A percentile compares a stretch with the other conserved stretches of the same genome.
phyloP scores from a whole-genome alignment of 2,797 vertebrate species.

The Channallabes apus region DNA sequence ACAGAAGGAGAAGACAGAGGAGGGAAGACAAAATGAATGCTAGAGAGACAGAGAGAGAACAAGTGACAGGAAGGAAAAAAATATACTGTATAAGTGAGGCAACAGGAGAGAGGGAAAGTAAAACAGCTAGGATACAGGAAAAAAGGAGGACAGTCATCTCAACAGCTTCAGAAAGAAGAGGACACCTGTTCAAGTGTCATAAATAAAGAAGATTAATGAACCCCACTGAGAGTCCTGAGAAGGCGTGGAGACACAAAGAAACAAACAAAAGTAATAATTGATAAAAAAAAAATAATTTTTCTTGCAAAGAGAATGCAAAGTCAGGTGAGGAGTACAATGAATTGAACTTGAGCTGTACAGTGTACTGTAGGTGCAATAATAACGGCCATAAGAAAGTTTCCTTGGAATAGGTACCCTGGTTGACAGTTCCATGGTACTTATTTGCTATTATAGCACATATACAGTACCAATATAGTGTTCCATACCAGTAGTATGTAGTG shows the following conservation, averaged over 20 bases:
- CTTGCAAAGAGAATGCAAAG: background rate
- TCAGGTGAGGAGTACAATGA: background rate
- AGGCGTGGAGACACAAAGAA: background rate
- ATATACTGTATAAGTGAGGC: background rate
- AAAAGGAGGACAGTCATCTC: background rate
- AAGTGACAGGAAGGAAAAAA: background rate
- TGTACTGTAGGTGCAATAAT: background rate
- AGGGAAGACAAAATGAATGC: background rate
- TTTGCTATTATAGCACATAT: too few species aligned
- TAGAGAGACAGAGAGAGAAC: background rate
- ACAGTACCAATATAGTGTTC: too few species aligned
- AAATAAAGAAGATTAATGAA: slow-evolving; percentile 26
- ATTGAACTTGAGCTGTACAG: too few species aligned
- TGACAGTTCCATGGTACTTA: too few species aligned
- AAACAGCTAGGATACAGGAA: background rate
- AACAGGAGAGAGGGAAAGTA: background rate
- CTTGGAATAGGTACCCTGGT: too few species aligned
- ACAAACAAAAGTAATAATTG: background rate
- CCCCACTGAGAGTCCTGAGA: background rate
- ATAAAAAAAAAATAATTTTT: too few species aligned
- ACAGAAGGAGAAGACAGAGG: background rate
- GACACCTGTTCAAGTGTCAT: slow-evolving; percentile 6
- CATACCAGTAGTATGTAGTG: too few species aligned
- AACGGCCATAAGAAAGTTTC: too few species aligned
- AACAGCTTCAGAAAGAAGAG: background rate